Evolutionary conservation across 2,797 vertebrate species (phyloP).

Genomic region (Acipenser ruthenus): DNA sequence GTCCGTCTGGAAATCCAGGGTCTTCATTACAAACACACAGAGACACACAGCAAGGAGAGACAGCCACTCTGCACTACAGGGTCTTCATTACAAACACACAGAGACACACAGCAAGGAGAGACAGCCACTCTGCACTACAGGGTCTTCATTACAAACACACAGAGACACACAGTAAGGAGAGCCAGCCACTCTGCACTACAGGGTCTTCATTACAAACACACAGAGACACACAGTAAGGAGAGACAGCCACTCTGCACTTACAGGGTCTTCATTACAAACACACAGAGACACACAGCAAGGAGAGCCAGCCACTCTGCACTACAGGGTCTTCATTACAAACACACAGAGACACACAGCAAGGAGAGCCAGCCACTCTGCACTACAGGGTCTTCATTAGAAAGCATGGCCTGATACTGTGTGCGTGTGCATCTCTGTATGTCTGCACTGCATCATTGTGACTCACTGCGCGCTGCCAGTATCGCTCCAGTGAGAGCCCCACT

Average conservation of each 20-base stretch:
- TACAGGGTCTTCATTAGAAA: too few relatives aligned
- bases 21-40: not conserved
- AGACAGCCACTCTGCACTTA: not conserved
- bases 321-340: not conserved
- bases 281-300: not conserved
- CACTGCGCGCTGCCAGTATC: constrained; percentile 79
- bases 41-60: not conserved
- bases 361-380: not conserved
- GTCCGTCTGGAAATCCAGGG: not conserved
- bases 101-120: not conserved
- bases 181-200: too few relatives aligned
- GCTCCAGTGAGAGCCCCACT: constrained; percentile 81
- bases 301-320: too few relatives aligned
- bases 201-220: not conserved
- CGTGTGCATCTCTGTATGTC: too few relatives aligned
- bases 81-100: not conserved
- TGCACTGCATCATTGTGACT: constrained; percentile 30
- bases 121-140: not conserved
- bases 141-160: not conserved
- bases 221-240: not conserved
- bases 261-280: not conserved
- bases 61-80: not conserved
- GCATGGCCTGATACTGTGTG: too few relatives aligned
- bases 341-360: not conserved
- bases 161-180: not conserved